Conservation (phyloP, 2,797 vertebrate genomes). For the Sus cebifrons region DNA sequence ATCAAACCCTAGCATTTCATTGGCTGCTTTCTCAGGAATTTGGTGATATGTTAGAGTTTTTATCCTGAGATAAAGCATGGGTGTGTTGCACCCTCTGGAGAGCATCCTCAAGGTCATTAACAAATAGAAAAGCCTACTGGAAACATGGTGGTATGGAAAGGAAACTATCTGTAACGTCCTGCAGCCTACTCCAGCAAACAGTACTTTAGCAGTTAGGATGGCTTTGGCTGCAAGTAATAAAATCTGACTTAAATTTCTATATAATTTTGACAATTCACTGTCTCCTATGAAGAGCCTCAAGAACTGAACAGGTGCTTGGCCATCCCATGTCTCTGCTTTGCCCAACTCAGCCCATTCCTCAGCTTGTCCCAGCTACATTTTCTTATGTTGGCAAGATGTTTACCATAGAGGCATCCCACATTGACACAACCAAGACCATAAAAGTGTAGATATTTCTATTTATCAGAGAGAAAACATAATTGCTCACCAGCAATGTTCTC, state of each 20-base stretch:
- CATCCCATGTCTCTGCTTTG: background rate
- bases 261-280: background rate
- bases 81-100: background rate
- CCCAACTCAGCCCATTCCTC: background rate
- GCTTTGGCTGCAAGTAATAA: background rate
- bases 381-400: background rate
- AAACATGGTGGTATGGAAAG: background rate
- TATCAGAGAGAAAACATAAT: background rate
- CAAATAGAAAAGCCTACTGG: background rate
- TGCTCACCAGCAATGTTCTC: background rate
- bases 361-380: background rate
- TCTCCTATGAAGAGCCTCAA: background rate
- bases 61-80: slow-evolving; percentile 50
- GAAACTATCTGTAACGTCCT: background rate
- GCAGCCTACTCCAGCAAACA: slow-evolving; percentile 16
- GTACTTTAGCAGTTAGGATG: background rate
- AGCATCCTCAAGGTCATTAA: background rate
- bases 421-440: background rate
- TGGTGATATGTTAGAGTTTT: slow-evolving; percentile 42
- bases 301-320: background rate
- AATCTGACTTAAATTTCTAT: background rate
- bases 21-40: slow-evolving; percentile 39
- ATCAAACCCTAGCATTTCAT: background rate
- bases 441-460: background rate
- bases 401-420: background rate